Conservation (phyloP, 2,113 vertebrate species). For the Cricetomys ansorgei region DNA sequence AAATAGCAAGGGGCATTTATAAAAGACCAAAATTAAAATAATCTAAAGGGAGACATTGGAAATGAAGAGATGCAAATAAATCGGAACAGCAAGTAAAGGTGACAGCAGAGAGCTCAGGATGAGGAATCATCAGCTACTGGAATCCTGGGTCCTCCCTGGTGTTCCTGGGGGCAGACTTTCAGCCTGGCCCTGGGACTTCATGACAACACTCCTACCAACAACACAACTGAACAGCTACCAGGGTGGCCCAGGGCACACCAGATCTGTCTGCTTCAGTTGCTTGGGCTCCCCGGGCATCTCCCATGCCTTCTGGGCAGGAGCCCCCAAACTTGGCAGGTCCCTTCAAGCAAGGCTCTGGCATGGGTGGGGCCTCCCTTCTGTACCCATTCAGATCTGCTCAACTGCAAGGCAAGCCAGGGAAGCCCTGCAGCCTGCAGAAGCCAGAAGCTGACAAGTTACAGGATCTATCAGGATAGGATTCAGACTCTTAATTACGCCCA, state of each 20-base stretch:
- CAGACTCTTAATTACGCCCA: accelerated
- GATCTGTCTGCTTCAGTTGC: neutral
- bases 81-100: accelerated
- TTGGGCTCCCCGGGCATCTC: accelerated
- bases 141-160: neutral
- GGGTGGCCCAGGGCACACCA: neutral
- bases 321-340: neutral
- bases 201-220: accelerated
- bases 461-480: neutral
- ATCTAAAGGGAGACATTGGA: neutral
- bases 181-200: neutral
- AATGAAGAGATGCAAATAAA: neutral
- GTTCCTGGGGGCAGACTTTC: neutral
- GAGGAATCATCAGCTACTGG: neutral
- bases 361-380: no score
- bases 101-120: neutral
- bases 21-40: neutral
- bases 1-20: neutral
- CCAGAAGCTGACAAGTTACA: neutral
- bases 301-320: neutral
- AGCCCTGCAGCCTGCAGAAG: no score
- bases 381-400: neutral
- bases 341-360: neutral
- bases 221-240: accelerated
- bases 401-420: neutral